Percentiles rank a stretch among this genome's conserved stretches.
phyloP scores from a whole-genome alignment of 2,113 vertebrate species.

The Daboia siamensis region DNA sequence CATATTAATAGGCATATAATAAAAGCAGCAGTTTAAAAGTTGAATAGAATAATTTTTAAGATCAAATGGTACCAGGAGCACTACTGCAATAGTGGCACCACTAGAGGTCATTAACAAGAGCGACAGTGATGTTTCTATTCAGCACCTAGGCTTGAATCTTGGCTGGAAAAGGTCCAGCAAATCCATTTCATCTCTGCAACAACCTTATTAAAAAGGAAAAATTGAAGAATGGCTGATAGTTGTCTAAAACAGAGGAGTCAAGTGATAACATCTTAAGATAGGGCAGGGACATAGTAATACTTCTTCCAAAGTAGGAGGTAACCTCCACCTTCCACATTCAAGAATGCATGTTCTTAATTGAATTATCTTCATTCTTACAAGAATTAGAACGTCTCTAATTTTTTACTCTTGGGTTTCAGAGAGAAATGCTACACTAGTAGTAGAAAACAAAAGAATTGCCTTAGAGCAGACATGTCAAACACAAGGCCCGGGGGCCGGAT shows the following conservation, averaged over 20 bases:
- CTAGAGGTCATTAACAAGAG: background rate
- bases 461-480: background rate
- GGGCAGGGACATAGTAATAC: background rate
- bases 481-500: too few relatives aligned
- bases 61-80: background rate
- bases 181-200: background rate
- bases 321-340: background rate
- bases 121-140: background rate
- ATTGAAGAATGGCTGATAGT: background rate
- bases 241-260: background rate
- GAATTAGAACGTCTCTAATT: background rate
- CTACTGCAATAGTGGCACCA: background rate
- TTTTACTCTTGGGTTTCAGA: background rate
- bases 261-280: background rate
- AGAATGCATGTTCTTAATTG: background rate
- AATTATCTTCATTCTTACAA: background rate
- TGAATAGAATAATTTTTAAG: background rate
- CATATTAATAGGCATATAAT: background rate
- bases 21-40: background rate
- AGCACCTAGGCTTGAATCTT: background rate
- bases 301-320: background rate
- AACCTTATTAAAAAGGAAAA: background rate
- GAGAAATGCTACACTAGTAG: background rate
- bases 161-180: background rate
- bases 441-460: background rate